These are phyloP conservation scores for Acanthisitta chloris DNA, from an alignment of 2,113 vertebrate species.

Conservation along the genomic window DNA sequence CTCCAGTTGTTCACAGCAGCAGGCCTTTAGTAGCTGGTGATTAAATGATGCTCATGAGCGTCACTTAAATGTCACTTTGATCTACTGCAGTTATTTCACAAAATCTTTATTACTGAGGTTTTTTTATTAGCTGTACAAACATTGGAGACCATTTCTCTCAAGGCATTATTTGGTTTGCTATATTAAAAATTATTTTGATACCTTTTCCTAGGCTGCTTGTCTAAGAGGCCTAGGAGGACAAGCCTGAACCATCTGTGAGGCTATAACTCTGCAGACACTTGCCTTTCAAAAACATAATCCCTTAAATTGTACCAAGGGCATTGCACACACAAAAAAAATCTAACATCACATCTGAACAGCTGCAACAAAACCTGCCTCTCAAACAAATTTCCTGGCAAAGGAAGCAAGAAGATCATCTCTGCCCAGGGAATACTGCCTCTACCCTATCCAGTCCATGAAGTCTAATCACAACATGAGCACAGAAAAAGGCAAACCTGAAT, in stretches of 20 bases:
- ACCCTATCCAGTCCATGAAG: background rate
- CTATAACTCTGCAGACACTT: background rate
- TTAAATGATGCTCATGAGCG: constrained; percentile 30
- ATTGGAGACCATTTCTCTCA: background rate
- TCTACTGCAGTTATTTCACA: constrained; percentile 20
- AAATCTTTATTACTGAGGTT: background rate
- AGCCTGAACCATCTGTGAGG: background rate
- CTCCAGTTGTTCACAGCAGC: background rate
- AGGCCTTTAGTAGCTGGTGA: background rate
- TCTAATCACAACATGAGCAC: background rate
- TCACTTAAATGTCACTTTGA: constrained; percentile 37
- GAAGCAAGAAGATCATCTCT: background rate
- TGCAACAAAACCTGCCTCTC: background rate
- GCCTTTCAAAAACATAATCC: constrained; percentile 6
- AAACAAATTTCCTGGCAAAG: background rate
- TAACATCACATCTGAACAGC: background rate
- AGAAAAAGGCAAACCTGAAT: background rate
- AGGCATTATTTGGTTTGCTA: background rate
- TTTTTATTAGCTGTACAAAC: constrained; percentile 11
- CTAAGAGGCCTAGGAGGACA: background rate
- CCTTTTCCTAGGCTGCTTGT: constrained; percentile 3
- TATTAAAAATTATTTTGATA: constrained; percentile 35
- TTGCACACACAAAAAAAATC: background rate
- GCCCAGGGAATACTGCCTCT: background rate
- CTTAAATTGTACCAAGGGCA: background rate